These are phyloP conservation scores for Eurystomus gularis DNA, from an alignment of 2,113 vertebrate genomes.

Conservation along the genomic window DNA sequence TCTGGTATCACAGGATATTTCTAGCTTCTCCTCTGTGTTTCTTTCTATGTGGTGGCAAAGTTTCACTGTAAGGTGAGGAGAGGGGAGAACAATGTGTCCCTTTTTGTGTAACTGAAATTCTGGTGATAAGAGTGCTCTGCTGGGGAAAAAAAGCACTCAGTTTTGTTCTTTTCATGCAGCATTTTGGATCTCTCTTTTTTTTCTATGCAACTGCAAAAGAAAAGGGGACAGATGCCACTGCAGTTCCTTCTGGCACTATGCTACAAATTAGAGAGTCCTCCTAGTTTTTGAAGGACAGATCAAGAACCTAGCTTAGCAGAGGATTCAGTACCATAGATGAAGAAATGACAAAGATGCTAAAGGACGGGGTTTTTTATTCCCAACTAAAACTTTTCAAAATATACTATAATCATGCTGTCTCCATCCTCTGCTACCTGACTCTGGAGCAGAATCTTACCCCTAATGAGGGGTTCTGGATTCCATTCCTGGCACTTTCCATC, in stretches of 20 bases:
- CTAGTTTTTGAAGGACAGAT: neutral
- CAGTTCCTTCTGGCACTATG: neutral
- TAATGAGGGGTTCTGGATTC: slow-evolving; percentile 4
- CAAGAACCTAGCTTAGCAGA: neutral
- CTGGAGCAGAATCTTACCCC: neutral
- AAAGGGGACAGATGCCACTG: neutral
- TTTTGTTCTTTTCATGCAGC: neutral
- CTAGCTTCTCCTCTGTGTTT: neutral
- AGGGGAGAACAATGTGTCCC: neutral
- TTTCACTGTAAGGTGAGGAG: neutral
- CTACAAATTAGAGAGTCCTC: neutral
- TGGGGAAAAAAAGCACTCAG: neutral
- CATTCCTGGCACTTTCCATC: neutral
- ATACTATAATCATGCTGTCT: neutral
- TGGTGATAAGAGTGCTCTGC: neutral
- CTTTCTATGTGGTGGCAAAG: neutral
- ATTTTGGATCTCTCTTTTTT: neutral
- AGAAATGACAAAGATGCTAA: neutral
- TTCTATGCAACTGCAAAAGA: neutral
- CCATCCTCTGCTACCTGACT: neutral
- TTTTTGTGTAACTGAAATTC: neutral
- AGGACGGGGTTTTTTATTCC: neutral
- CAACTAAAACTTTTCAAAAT: neutral
- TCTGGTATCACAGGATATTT: neutral
- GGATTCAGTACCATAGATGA: neutral